Evolutionary conservation across 2,797 vertebrate genomes (phyloP), one percentile per base, ranked within the genome.

Genomic region (Sphenopsis melanotis): DNA sequence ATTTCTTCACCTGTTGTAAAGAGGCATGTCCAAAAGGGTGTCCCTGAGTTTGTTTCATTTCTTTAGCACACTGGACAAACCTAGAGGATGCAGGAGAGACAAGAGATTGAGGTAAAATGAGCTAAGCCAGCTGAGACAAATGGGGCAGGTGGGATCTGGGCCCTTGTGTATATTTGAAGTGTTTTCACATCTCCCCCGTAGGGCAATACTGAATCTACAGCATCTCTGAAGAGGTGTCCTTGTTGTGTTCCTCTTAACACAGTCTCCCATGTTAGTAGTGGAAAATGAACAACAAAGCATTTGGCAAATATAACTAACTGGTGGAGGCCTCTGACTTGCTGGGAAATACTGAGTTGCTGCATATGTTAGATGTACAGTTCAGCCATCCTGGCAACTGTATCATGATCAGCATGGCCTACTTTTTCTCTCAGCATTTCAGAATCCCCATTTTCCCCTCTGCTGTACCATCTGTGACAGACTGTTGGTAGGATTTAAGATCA

Each of bases 381-480:
- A 69, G 82, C 84, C 72, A 49, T 83, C 70, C 55, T 74, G 65
- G 52, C 88, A 77, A 13, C 87, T 87, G 0, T 70, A 44, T 70
- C 42, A 20, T 41, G 30, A 80, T 94, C 74, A 70, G 82, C 76
- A 5, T 90, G 90, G 75, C 95, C 89, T 92, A 77, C 74, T 96
- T 97, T 53, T 83, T 41, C 57, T 89, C 77, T 92, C 41, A 65
- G 44, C 37, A 3, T 82, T 82, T 92, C 87, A 84, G 92, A 84
- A 90, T 94, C 72, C 61, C 47, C 75, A 46, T 66, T 94, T 81
- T 39, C 42, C 66, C 65, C 95, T 96, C 78, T 96, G 81, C 76
- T 2, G 3, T 65, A 34, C 95, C 93, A 91, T 96, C 94, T 97
- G 93, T 94, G 95, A 84, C 85, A 88, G 87, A 11, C 83, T 84